Evolutionary conservation across 1,140 invertebrate genomes (phyloP), one percentile per base, ranked within the genome.

Genomic region (Panonychus citri): DNA sequence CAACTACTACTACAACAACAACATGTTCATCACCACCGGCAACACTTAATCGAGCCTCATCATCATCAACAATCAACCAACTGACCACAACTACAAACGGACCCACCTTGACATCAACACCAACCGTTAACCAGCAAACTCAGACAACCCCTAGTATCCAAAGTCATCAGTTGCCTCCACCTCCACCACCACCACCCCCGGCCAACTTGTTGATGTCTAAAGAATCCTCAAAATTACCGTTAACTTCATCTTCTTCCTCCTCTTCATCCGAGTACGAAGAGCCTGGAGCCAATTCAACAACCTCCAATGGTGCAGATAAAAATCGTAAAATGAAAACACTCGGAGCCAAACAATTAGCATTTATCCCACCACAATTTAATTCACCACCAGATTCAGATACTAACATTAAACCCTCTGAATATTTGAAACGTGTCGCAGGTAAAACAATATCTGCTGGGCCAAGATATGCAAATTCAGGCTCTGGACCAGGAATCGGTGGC

Each of bases 381-480:
- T 75, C 77, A 64, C 75, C 74, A 52, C 62, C 75, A 58, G 61
- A 64, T 46, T 75, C 79, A 63, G 77, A 81, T 52, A 80, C 85
- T 66, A 75, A 89, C 46, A 86, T 91, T 65, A 89, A 89, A 66
- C 86, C 86, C 42, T 86, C 83, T 37, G 85, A 90, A 68, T 90
- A 90, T 69, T 73, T 90, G 57, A 79, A 79, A 63, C 84, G 81
- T 65, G 82, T 87, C 66, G 76, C 77, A 66, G 78, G 58, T 34
- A 58, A 58, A 28, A 49, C 37, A 34, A 19, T 28, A 28, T 48
- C 51, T 19, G 56, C 50, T 21, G 27, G 48, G 19, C 40, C 43
- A 3, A 34, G 30, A 37, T 55, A 15, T 15, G 5, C 10, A 54
- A 54, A 34, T 54, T 40, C 39, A 50, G 51, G 7, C 37, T 24